Conservation (phyloP, 2,888 invertebrate genomes). For the Suillia variegata region DNA sequence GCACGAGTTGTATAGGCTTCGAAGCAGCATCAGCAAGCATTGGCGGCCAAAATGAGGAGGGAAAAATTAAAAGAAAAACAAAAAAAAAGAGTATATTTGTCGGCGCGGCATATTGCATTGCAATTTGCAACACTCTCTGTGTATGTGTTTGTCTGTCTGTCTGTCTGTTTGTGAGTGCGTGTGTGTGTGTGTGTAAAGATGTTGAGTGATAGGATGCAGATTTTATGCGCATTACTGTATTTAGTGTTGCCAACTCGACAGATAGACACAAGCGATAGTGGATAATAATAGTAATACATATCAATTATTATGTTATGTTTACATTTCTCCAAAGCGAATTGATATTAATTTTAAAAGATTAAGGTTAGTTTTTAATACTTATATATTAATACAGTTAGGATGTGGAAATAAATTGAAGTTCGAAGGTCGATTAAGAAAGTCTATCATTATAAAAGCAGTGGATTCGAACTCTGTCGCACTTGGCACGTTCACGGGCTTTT, state of each 20-base stretch:
- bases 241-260: conserved; percentile 2
- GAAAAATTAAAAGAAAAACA: neutral
- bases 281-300: neutral
- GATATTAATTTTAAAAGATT: no score
- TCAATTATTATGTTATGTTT: no score
- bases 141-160: neutral
- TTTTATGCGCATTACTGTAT: conserved; percentile 6
- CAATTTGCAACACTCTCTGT: conserved; percentile 47
- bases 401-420: no score
- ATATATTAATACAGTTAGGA: no score
- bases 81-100: neutral
- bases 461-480: no score
- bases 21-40: no score
- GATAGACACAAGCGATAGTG: neutral
- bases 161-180: neutral
- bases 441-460: neutral
- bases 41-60: no score
- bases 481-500: no score
- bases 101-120: conserved; percentile 46
- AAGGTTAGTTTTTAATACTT: no score
- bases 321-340: no score
- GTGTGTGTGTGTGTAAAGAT: neutral
- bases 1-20: neutral
- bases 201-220: conserved; percentile 5
- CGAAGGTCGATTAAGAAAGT: no score